A percentile compares a stretch with the other conserved stretches of the same genome.
phyloP scores from a whole-genome alignment of 53 echinoderm and acorn worm species.

The Henricia sp. region DNA sequence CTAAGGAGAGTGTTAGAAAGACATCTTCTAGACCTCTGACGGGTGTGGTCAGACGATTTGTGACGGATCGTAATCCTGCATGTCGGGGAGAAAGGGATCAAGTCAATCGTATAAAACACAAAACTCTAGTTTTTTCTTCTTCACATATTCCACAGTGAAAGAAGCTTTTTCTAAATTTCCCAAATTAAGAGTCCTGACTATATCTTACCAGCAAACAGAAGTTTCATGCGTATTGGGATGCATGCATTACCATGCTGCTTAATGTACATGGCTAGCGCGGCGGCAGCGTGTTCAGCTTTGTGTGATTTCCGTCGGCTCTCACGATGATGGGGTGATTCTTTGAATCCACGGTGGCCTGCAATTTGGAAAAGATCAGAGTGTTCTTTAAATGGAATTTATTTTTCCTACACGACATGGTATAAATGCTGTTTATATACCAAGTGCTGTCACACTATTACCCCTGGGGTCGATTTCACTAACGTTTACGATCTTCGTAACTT shows the following conservation, averaged over 20 bases:
- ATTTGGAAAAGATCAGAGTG: too few species aligned
- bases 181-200: too few species aligned
- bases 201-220: constrained; percentile 90
- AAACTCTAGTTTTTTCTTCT: too few species aligned
- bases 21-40: constrained; percentile 91
- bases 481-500: too few species aligned
- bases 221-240: constrained; percentile 94
- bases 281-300: constrained; percentile 92
- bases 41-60: constrained; percentile 81
- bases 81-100: not conserved
- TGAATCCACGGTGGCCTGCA: constrained; percentile 60
- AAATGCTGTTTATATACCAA: too few species aligned
- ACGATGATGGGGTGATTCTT: constrained; percentile 92
- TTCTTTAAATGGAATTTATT: too few species aligned
- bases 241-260: constrained; percentile 92
- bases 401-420: too few species aligned
- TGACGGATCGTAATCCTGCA: constrained; percentile 87
- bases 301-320: constrained; percentile 85
- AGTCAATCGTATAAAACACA: not conserved
- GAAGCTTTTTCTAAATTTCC: not conserved
- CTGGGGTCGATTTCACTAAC: too few species aligned
- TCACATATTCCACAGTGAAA: not conserved
- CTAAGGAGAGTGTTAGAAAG: constrained; percentile 95
- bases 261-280: constrained; percentile 77
- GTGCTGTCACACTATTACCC: too few species aligned